phyloP scores from a whole-genome alignment of 2,113 vertebrate species.

The Pterocles orientalis region DNA sequence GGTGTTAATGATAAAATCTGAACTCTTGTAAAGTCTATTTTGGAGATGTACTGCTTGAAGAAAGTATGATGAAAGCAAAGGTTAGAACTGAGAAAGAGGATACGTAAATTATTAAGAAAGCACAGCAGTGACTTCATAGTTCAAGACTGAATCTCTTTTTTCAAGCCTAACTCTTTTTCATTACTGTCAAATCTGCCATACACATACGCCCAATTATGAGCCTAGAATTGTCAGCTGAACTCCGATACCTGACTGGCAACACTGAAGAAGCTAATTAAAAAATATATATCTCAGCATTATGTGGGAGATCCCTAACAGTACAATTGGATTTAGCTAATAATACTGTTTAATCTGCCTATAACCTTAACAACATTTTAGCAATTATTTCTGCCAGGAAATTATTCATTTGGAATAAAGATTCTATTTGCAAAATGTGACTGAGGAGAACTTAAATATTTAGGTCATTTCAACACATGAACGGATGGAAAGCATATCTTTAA shows the following conservation, averaged over 20 bases:
- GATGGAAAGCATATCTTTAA: not conserved
- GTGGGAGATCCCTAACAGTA: not conserved
- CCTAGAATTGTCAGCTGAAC: not conserved
- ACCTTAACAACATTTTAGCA: not conserved
- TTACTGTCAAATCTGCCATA: not conserved
- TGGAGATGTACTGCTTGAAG: not conserved
- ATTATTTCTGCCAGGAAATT: conserved; percentile 1
- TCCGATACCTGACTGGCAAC: not conserved
- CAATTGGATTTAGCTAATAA: not conserved
- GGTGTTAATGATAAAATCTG: not conserved
- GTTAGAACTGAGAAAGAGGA: not conserved
- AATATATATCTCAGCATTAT: not conserved
- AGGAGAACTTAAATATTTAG: not conserved
- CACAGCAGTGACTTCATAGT: not conserved
- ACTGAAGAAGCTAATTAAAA: not conserved
- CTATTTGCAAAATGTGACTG: not conserved
- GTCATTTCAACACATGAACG: not conserved
- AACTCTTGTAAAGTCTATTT: not conserved
- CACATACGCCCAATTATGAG: not conserved
- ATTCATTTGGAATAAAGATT: not conserved
- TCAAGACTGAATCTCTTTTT: not conserved
- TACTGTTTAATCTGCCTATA: not conserved
- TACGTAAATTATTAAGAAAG: not conserved
- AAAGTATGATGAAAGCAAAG: not conserved
- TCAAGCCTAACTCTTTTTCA: not conserved